Base-by-base conservation (phyloP, 2,113 vertebrate genomes). In the Acrocephalus arundinaceus region DNA sequence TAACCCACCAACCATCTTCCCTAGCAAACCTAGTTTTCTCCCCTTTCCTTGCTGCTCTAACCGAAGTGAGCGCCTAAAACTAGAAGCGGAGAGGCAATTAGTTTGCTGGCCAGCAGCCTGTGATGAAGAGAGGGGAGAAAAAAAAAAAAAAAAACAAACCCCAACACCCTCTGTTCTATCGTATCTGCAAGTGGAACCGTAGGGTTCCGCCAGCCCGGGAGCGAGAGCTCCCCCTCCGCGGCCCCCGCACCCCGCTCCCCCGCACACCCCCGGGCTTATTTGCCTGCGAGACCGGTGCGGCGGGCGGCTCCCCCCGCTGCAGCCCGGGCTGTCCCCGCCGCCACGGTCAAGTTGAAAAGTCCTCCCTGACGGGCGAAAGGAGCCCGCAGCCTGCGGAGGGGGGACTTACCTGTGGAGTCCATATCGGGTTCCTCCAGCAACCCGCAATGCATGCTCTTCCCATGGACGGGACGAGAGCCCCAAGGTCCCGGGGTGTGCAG, bases 371-470 rank as follows among this genome's bases (percentile, higher is more conserved):
- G 67, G 28, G 85, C 46, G 20, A 83, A 67, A 37, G 67, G 67
- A 87, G 51, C 73, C 73, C 67, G 85, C 70, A 87, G 85, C 55
- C 55, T 76, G 63, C 27, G 48, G 52, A 51, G 67, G 55, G 67
- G 43, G 30, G 6, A 61, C 99, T 99, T 98, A 99, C 99, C 99
- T 99, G 99, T 99, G 98, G 99, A 99, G 98, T 99, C 99, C 99
- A 99, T 99, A 98, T 99, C 99, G 98, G 99, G 99, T 98, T 99
- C 99, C 98, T 99, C 99, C 99, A 99, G 98, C 98, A 99, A 98
- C 98, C 99, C 99, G 98, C 99, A 99, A 98, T 99, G 99, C 99
- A 99, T 99, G 98, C 98, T 99, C 98, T 99, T 99, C 99, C 99
- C 99, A 99, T 99, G 98, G 98, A 99, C 98, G 98, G 98, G 96